These are phyloP conservation scores for Electrona antarctica DNA, from an alignment of 2,113 vertebrate genomes.

Conservation along the genomic window DNA sequence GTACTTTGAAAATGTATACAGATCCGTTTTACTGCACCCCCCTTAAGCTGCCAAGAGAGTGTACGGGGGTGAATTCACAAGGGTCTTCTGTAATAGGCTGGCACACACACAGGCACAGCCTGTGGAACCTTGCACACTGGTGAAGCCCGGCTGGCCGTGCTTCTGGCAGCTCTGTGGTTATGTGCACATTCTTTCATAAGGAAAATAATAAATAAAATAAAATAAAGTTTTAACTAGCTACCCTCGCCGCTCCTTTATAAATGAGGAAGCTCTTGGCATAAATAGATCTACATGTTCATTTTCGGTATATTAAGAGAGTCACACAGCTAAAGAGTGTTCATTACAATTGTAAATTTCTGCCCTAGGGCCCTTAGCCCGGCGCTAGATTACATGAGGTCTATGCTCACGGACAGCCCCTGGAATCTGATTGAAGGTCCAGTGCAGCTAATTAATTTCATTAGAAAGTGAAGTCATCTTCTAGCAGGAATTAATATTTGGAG, in stretches of 20 bases:
- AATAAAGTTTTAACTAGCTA: constrained; percentile 86
- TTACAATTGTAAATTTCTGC: constrained; percentile 99
- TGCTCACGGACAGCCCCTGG: constrained; percentile 97
- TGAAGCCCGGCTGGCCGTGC: constrained; percentile 71
- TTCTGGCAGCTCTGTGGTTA: constrained; percentile 75
- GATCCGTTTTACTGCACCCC: constrained; percentile 57
- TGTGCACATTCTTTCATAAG: constrained; percentile 70
- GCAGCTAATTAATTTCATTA: constrained; percentile 99
- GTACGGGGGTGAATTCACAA: constrained; percentile 63
- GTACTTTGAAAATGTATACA: constrained; percentile 52
- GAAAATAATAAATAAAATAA: constrained; percentile 13
- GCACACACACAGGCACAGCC: constrained; percentile 61
- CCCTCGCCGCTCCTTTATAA: constrained; percentile 86
- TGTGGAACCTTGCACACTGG: constrained; percentile 69
- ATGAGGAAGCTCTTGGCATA: constrained; percentile 89
- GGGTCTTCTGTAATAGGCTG: constrained; percentile 72
- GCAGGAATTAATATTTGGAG: constrained; percentile 99
- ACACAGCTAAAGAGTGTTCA: constrained; percentile 98
- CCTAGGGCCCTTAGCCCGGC: constrained; percentile 91
- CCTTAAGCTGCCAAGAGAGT: constrained; percentile 65
- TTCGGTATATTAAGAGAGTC: constrained; percentile 92
- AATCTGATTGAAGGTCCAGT: constrained; percentile 99
- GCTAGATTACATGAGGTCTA: constrained; percentile 98
- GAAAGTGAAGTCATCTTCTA: constrained; percentile 99
- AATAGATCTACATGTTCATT: constrained; percentile 94